These are phyloP conservation scores for Patagioenas fasciata DNA, from an alignment of 2,113 vertebrate genomes.

Conservation along the genomic window DNA sequence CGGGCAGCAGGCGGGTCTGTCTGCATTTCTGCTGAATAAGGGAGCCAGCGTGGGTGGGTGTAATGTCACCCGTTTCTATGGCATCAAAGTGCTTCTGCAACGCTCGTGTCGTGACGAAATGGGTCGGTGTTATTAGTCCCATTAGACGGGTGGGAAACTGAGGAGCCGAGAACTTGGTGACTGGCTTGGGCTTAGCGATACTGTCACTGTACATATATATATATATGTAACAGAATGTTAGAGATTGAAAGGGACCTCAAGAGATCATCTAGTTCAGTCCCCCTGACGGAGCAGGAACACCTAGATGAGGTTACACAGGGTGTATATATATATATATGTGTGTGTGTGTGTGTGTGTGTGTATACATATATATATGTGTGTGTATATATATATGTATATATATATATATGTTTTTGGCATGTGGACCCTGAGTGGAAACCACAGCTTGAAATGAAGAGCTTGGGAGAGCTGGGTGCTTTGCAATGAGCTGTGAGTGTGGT, in stretches of 20 bases:
- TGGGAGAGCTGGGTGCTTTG: background rate
- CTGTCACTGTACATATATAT: too few relatives aligned
- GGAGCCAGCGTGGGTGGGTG: slow-evolving; percentile 26
- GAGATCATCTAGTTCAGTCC: too few relatives aligned
- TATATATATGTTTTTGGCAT: background rate
- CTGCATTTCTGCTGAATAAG: slow-evolving; percentile 33
- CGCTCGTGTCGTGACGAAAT: background rate
- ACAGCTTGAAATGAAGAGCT: rapidly evolving
- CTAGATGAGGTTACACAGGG: too few relatives aligned
- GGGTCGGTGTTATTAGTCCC: slow-evolving; percentile 7
- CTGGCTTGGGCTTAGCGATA: background rate
- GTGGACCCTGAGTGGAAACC: background rate
- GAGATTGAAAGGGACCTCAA: too few relatives aligned
- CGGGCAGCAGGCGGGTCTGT: background rate
- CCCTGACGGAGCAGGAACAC: too few relatives aligned
- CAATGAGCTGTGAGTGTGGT: background rate
- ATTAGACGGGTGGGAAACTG: slow-evolving; percentile 24
- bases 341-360: too few relatives aligned
- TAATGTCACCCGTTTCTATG: slow-evolving; percentile 43
- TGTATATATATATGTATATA: too few relatives aligned
- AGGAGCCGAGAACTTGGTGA: background rate
- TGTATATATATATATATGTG: too few relatives aligned
- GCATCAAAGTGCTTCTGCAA: slow-evolving; percentile 44
- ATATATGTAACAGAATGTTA: too few relatives aligned
- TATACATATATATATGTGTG: background rate